Conservation (phyloP, 2,888 invertebrate species). For the Emmelina monodactyla region DNA sequence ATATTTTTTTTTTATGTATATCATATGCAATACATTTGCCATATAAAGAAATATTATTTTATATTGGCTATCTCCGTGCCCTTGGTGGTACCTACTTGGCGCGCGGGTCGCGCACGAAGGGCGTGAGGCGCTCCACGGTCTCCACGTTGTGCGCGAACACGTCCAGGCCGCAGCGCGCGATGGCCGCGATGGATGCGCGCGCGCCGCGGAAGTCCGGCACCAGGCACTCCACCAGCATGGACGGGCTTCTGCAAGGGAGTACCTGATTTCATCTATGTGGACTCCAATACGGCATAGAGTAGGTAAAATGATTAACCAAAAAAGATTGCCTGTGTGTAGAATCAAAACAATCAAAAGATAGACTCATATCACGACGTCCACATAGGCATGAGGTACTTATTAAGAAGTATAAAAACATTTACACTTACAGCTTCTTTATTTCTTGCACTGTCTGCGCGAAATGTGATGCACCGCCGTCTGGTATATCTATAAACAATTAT, state of each 20-base stretch:
- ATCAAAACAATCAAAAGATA: too few species aligned
- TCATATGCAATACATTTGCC: too few species aligned
- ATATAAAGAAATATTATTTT: too few species aligned
- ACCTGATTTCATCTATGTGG: too few species aligned
- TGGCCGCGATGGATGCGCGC: constrained; percentile 72
- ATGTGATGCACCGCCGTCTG: constrained; percentile 93
- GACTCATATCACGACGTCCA: too few species aligned
- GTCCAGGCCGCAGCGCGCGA: constrained; percentile 86
- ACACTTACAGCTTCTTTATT: constrained; percentile 79
- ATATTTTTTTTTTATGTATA: too few species aligned
- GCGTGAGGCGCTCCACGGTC: constrained; percentile 91
- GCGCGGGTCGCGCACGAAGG: constrained; percentile 90
- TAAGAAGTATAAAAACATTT: background rate
- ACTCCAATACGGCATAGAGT: background rate
- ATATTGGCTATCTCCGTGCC: too few species aligned
- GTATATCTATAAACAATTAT: constrained; percentile 76
- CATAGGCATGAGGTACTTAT: too few species aligned
- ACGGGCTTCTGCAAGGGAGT: constrained; percentile 74
- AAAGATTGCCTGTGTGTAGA: background rate
- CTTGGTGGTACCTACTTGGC: constrained; percentile 89
- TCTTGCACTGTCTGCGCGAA: constrained; percentile 91
- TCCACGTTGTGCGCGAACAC: constrained; percentile 99
- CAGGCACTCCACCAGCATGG: constrained; percentile 93
- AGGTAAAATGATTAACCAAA: background rate
- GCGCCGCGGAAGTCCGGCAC: constrained; percentile 96